These are phyloP conservation scores for Xenentodon cancila DNA, from an alignment of 2,797 vertebrate species.

Conservation along the genomic window DNA sequence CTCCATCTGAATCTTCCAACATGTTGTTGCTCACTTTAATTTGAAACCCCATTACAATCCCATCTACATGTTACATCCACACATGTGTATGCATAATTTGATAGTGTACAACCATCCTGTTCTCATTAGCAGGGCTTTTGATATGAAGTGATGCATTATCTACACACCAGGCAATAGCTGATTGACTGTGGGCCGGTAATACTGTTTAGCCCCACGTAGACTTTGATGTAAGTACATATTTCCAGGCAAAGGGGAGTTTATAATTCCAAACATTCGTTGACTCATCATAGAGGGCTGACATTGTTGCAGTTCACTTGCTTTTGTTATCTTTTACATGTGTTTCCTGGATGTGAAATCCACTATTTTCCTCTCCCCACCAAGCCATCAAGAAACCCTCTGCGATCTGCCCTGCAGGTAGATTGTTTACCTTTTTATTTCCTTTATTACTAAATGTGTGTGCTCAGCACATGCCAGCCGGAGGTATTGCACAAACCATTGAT, in stretches of 20 bases:
- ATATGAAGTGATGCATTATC: slow-evolving; percentile 82
- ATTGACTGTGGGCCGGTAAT: slow-evolving; percentile 75
- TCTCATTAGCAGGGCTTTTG: slow-evolving; percentile 79
- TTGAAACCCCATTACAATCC: slow-evolving; percentile 67
- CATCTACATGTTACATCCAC: slow-evolving; percentile 65
- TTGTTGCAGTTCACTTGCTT: slow-evolving; percentile 67
- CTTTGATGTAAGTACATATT: slow-evolving; percentile 83
- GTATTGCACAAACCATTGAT: slow-evolving; percentile 59
- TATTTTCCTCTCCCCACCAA: slow-evolving; percentile 53
- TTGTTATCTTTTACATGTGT: slow-evolving; percentile 74
- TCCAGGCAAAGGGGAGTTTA: slow-evolving; percentile 75
- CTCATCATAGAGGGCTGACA: slow-evolving; percentile 77
- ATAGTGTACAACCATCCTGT: slow-evolving; percentile 73
- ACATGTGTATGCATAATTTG: slow-evolving; percentile 67
- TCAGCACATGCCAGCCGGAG: slow-evolving; percentile 39
- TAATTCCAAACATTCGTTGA: slow-evolving; percentile 76
- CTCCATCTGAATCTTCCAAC: slow-evolving; percentile 33
- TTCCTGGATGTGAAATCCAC: slow-evolving; percentile 66
- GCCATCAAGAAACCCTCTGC: slow-evolving; percentile 58
- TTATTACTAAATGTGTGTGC: slow-evolving; percentile 38
- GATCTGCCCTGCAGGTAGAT: slow-evolving; percentile 60
- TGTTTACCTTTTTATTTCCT: slow-evolving; percentile 54
- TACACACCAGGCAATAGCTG: slow-evolving; percentile 70
- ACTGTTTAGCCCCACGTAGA: slow-evolving; percentile 71
- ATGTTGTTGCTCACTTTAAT: slow-evolving; percentile 55